Conservation (phyloP, 2,888 invertebrate genomes). For the Dryococelus australis region DNA sequence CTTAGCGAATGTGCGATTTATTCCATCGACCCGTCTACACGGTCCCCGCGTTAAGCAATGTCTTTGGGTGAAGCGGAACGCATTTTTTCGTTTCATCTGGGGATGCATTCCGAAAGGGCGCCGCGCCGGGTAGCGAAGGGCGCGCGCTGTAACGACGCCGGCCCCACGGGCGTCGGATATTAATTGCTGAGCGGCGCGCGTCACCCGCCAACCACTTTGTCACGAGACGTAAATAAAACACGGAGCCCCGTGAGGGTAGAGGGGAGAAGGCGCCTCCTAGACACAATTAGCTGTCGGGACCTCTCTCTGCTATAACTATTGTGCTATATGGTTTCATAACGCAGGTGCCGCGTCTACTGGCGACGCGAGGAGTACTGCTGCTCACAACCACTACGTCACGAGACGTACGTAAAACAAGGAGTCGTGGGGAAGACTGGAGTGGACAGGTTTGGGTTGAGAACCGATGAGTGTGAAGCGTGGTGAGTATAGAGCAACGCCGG, state of each 20-base stretch:
- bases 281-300: conserved; percentile 39
- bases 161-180: conserved; percentile 6
- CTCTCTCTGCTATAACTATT: conserved; percentile 32
- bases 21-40: too few species aligned
- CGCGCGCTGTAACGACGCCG: neutral
- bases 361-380: conserved; percentile 24
- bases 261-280: conserved; percentile 26
- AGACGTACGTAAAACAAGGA: conserved; percentile 33
- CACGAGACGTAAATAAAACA: conserved; percentile 37
- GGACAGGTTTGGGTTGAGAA: too few species aligned
- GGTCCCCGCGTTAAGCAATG: too few species aligned
- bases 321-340: conserved; percentile 40
- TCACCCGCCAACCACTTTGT: conserved; percentile 38
- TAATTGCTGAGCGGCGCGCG: conserved; percentile 4
- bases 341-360: conserved; percentile 34
- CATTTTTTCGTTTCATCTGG: too few species aligned
- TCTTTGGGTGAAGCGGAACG: too few species aligned
- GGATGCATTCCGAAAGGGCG: too few species aligned
- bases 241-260: conserved; percentile 4
- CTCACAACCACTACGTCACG: conserved; percentile 38
- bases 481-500: too few species aligned
- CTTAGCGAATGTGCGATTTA: too few species aligned
- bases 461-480: too few species aligned
- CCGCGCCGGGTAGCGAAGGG: neutral
- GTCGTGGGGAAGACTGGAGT: too few species aligned